Percentiles rank a stretch among this genome's conserved stretches.
phyloP scores from a whole-genome alignment of 1,140 invertebrate species.

The Agrypnia vestita region DNA sequence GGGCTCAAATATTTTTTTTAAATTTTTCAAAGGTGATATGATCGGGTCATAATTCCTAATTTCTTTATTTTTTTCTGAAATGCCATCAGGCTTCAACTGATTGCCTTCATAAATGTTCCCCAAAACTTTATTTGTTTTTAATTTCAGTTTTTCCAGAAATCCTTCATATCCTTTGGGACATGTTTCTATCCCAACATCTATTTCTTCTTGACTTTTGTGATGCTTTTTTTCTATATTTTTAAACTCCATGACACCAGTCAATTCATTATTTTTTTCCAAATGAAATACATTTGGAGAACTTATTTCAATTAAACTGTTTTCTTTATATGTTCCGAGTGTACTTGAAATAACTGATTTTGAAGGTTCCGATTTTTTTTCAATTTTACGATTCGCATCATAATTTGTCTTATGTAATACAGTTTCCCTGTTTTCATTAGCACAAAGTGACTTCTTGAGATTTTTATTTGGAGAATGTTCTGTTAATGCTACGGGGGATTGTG shows the following conservation, averaged over 20 bases:
- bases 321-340: too few relatives aligned
- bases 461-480: neutral
- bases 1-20: neutral
- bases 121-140: conserved; percentile 5
- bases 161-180: conserved; percentile 3
- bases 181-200: neutral
- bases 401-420: conserved; percentile 22
- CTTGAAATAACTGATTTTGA: too few relatives aligned
- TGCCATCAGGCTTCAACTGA: neutral
- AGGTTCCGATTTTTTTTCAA: neutral
- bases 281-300: neutral
- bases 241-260: neutral
- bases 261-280: conserved; percentile 7
- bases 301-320: neutral
- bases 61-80: too few relatives aligned
- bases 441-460: neutral
- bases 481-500: neutral
- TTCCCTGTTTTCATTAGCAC: conserved; percentile 29
- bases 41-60: too few relatives aligned
- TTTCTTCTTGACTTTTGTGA: neutral
- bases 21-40: too few relatives aligned
- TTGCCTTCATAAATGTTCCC: neutral
- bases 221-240: neutral
- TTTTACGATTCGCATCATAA: neutral
- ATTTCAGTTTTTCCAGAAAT: conserved; percentile 2